Percentiles rank a stretch among this genome's conserved stretches.
Conservation (phyloP, 2,797 vertebrate species). For the Psittacula echo region DNA sequence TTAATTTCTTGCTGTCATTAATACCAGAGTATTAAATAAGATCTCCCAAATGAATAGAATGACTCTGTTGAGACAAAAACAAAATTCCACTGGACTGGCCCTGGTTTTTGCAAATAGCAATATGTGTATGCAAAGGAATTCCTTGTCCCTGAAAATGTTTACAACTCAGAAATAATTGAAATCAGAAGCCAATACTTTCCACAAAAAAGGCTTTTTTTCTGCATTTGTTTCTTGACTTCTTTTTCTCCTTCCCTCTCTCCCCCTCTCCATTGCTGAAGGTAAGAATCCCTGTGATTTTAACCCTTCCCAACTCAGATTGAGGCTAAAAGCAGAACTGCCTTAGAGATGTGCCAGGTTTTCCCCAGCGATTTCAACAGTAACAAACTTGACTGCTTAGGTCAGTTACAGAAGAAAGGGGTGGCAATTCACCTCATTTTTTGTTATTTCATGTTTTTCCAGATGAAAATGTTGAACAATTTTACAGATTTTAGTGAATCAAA, state of each 20-base stretch:
- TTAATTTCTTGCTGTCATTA: constrained; percentile 68
- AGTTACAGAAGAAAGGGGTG: neutral
- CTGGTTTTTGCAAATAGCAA: constrained; percentile 67
- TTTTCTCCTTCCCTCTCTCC: neutral
- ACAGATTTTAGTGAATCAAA: neutral
- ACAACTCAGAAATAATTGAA: constrained; percentile 73
- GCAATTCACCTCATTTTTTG: neutral
- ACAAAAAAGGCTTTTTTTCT: neutral
- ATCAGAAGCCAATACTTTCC: constrained; percentile 67
- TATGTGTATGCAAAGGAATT: constrained; percentile 73
- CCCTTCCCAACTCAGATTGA: neutral
- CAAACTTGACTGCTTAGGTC: neutral
- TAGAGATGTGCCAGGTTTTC: neutral
- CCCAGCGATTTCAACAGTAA: neutral
- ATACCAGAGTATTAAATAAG: constrained; percentile 66
- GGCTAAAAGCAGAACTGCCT: neutral
- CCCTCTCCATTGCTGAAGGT: constrained; percentile 1
- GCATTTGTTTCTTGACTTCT: neutral
- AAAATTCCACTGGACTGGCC: constrained; percentile 68
- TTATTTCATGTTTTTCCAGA: neutral
- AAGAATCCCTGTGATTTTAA: constrained; percentile 29
- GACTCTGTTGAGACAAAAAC: constrained; percentile 61
- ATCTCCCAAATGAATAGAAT: constrained; percentile 62
- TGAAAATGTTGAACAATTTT: neutral
- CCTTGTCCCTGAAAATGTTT: constrained; percentile 74